Evolutionary conservation across 2,797 vertebrate species (phyloP).

Genomic region (Florisuga fusca): DNA sequence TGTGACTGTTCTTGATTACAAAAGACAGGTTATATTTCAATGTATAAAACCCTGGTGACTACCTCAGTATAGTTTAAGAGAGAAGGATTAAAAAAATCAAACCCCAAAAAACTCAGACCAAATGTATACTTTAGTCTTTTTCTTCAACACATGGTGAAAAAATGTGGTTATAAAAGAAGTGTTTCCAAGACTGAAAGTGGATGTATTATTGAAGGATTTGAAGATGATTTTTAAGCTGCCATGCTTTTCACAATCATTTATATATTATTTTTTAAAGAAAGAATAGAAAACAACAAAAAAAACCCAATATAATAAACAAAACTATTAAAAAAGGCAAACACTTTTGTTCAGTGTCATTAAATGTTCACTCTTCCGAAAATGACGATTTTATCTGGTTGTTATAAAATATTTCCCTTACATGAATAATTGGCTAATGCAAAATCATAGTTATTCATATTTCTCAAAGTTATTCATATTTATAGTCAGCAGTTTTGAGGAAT

Average conservation of each 20-base stretch:
- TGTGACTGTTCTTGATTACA: not conserved
- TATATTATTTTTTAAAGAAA: not conserved
- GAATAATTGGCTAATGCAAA: conserved; percentile 46
- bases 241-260: not conserved
- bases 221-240: not conserved
- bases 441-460: conserved; percentile 35
- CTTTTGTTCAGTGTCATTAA: not conserved
- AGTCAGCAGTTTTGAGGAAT: conserved; percentile 51
- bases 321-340: not conserved
- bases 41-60: not conserved
- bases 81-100: not conserved
- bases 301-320: not conserved
- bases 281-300: not conserved
- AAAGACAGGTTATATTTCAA: not conserved
- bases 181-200: not conserved
- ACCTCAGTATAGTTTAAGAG: not conserved
- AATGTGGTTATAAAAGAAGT: not conserved
- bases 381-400: conserved; percentile 9
- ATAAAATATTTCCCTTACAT: conserved; percentile 45
- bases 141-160: not conserved
- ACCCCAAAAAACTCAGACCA: fast-evolving
- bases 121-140: not conserved
- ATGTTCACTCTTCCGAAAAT: conserved; percentile 15
- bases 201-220: not conserved
- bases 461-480: conserved; percentile 34